Conservation (phyloP, 2,888 invertebrate genomes). For the Perizoma affinitatum region DNA sequence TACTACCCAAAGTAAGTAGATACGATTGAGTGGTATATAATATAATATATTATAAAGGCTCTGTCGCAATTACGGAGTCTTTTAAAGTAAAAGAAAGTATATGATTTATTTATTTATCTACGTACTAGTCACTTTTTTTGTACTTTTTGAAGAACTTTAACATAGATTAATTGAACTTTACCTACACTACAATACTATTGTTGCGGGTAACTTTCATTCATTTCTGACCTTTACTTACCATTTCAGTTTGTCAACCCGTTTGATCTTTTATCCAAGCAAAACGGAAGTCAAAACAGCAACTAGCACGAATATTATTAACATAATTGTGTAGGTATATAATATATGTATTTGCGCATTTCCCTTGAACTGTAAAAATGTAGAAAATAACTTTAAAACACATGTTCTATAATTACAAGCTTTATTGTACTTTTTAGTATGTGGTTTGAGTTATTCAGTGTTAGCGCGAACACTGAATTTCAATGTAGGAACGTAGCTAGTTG, state of each 20-base stretch:
- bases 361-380: slow-evolving; percentile 35
- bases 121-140: too few species aligned
- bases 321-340: slow-evolving; percentile 36
- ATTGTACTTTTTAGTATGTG: slow-evolving; percentile 1
- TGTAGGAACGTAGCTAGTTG: neutral
- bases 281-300: slow-evolving; percentile 37
- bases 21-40: too few species aligned
- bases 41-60: too few species aligned
- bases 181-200: too few species aligned
- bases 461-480: slow-evolving; percentile 20
- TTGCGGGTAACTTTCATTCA: too few species aligned
- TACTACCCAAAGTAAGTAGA: too few species aligned
- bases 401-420: slow-evolving; percentile 20
- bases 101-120: too few species aligned
- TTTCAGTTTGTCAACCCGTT: slow-evolving; percentile 26
- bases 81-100: too few species aligned
- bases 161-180: too few species aligned
- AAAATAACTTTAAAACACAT: slow-evolving; percentile 30
- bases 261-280: slow-evolving; percentile 26
- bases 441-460: slow-evolving; percentile 10
- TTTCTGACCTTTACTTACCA: slow-evolving; percentile 25
- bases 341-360: slow-evolving; percentile 34
- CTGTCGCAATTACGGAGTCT: too few species aligned
- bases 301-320: slow-evolving; percentile 36
- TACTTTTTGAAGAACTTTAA: too few species aligned